Conservation (phyloP, 1,140 invertebrate species). For the Dendroctonus valens region DNA sequence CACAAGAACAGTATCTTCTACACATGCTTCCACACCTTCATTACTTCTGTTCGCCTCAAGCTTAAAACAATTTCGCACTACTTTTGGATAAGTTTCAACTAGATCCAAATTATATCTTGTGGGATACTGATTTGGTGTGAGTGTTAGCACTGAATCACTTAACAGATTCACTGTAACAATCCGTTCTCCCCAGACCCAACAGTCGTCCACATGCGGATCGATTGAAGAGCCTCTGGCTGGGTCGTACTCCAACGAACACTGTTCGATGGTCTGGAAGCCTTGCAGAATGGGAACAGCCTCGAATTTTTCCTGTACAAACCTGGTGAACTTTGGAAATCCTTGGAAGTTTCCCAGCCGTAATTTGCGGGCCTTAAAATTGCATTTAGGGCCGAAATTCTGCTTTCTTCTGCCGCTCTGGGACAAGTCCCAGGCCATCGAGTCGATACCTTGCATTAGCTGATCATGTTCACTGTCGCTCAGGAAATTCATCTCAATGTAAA, state of each 20-base stretch:
- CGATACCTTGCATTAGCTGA: conserved; percentile 67
- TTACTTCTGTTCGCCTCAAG: conserved; percentile 1
- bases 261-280: conserved; percentile 88
- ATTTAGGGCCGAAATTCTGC: conserved; percentile 98
- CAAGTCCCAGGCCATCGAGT: conserved; percentile 80
- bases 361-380: conserved; percentile 96
- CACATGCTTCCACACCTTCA: conserved; percentile 27
- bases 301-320: conserved; percentile 82
- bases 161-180: conserved; percentile 91
- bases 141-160: conserved; percentile 80
- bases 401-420: conserved; percentile 96
- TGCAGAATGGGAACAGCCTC: conserved; percentile 60
- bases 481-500: conserved; percentile 75
- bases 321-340: conserved; percentile 83
- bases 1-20: conserved; percentile 66
- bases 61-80: conserved; percentile 35
- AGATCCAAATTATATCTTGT: conserved; percentile 70
- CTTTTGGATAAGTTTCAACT: conserved; percentile 49
- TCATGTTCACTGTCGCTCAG: conserved; percentile 70
- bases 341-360: conserved; percentile 75
- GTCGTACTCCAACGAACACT: conserved; percentile 95
- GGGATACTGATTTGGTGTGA: conserved; percentile 63
- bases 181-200: conserved; percentile 98
- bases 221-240: conserved; percentile 86
- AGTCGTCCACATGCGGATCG: conserved; percentile 97